Percentiles rank a stretch among this genome's conserved stretches.
Conservation (phyloP, 2,888 invertebrate species). For the Eilema caniola region DNA sequence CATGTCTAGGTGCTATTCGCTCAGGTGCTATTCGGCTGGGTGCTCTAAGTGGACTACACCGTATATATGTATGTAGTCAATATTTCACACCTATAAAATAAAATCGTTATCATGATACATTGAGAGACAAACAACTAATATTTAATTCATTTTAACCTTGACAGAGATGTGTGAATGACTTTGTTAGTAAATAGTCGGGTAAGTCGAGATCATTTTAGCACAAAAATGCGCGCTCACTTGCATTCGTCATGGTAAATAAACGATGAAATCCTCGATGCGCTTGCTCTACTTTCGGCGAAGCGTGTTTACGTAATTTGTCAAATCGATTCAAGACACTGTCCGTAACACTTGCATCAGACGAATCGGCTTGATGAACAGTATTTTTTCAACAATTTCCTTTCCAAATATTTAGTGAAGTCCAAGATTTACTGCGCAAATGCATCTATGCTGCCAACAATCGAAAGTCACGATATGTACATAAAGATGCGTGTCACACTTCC, state of each 20-base stretch:
- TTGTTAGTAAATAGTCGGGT: conserved; percentile 51
- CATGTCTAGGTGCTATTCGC: no score
- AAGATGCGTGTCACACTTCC: conserved; percentile 25
- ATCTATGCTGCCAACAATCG: conserved; percentile 27
- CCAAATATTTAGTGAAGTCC: neutral
- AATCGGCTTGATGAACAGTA: conserved; percentile 37
- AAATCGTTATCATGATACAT: neutral
- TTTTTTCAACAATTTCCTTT: conserved; percentile 29
- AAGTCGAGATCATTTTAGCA: conserved; percentile 44
- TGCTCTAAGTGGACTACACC: no score
- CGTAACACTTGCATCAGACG: conserved; percentile 40
- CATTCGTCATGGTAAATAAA: conserved; percentile 62
- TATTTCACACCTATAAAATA: neutral
- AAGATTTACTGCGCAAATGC: conserved; percentile 23
- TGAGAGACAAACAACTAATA: neutral
- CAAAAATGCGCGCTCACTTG: conserved; percentile 54
- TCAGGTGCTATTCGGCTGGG: no score
- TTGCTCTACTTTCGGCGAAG: conserved; percentile 61
- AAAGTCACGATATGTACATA: conserved; percentile 18
- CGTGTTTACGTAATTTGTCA: conserved; percentile 66
- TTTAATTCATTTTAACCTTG: conserved; percentile 40
- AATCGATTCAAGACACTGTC: conserved; percentile 57
- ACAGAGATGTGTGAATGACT: conserved; percentile 42
- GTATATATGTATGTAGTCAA: no score
- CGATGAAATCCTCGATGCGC: conserved; percentile 57